phyloP scores from a whole-genome alignment of 2,797 vertebrate species.

The Macrochelys suwanniensis region DNA sequence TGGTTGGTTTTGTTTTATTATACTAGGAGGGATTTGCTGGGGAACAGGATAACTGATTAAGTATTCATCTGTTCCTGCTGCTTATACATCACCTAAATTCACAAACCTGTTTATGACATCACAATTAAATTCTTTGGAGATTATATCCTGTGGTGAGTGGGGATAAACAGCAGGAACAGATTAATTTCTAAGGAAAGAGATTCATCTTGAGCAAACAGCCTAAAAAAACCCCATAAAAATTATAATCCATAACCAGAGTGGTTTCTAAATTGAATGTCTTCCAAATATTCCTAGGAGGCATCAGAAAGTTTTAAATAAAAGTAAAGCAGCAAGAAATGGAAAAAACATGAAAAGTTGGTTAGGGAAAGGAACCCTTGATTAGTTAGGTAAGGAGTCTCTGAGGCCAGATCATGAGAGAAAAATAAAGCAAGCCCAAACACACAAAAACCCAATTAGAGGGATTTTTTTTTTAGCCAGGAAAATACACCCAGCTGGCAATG shows the following conservation, averaged over 20 bases:
- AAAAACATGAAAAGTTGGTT: neutral
- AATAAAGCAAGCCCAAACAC: neutral
- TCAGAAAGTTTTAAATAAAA: neutral
- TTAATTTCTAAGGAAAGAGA: neutral
- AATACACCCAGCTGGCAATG: neutral
- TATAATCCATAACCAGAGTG: neutral
- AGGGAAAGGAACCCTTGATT: neutral
- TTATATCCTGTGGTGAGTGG: fast-evolving
- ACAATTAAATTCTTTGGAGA: neutral
- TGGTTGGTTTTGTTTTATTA: neutral
- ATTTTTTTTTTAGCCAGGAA: neutral
- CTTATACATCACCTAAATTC: neutral
- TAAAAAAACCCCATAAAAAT: neutral
- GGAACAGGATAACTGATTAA: neutral
- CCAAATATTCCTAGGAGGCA: neutral
- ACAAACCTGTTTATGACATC: neutral
- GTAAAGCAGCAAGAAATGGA: neutral
- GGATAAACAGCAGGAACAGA: neutral
- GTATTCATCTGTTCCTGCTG: too few relatives aligned
- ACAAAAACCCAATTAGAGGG: neutral
- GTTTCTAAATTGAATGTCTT: neutral
- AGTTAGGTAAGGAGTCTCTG: neutral
- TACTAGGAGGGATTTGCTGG: neutral
- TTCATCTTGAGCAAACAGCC: neutral
- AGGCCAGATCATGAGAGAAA: neutral